These are phyloP conservation scores for Conopomorpha cramerella DNA, from an alignment of 1,140 invertebrate species.

Conservation along the genomic window DNA sequence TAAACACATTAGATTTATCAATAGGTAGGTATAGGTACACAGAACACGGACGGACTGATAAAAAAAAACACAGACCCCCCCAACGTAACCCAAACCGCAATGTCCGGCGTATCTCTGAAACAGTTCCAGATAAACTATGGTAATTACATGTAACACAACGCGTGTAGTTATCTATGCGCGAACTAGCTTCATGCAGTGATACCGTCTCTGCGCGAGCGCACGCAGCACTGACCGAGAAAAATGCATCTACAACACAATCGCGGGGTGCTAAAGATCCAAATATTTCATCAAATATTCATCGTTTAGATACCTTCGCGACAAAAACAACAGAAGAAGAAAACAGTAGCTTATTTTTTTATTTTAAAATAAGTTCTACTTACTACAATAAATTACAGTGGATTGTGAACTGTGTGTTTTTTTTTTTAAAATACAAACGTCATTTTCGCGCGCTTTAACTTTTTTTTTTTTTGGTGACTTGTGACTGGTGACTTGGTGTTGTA, in stretches of 20 bases:
- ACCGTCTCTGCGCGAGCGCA: too few species aligned
- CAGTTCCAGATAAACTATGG: too few species aligned
- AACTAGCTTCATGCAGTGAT: too few species aligned
- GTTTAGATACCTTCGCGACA: conserved; percentile 20
- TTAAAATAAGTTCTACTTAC: conserved; percentile 46
- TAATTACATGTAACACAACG: too few species aligned
- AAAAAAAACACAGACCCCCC: too few species aligned
- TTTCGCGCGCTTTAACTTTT: conserved; percentile 17
- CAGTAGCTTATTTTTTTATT: conserved; percentile 43
- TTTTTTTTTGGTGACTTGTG: conserved; percentile 16
- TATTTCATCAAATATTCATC: conserved; percentile 40
- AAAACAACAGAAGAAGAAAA: conserved; percentile 12
- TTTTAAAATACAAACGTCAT: conserved; percentile 12
- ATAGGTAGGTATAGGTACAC: too few species aligned
- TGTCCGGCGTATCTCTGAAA: too few species aligned
- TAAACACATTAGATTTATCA: too few species aligned
- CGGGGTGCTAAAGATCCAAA: conserved; percentile 31
- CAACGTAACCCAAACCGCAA: too few species aligned
- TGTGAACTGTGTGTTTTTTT: not conserved
- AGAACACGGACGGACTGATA: too few species aligned
- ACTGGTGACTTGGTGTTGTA: conserved; percentile 16
- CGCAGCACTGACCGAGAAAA: conserved; percentile 13
- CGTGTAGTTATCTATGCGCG: too few species aligned
- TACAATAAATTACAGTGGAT: not conserved
- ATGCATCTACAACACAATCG: conserved; percentile 5